Percentiles rank a stretch among this genome's conserved stretches.
Conservation (phyloP, 2,888 invertebrate genomes). For the Nasonia oneida region DNA sequence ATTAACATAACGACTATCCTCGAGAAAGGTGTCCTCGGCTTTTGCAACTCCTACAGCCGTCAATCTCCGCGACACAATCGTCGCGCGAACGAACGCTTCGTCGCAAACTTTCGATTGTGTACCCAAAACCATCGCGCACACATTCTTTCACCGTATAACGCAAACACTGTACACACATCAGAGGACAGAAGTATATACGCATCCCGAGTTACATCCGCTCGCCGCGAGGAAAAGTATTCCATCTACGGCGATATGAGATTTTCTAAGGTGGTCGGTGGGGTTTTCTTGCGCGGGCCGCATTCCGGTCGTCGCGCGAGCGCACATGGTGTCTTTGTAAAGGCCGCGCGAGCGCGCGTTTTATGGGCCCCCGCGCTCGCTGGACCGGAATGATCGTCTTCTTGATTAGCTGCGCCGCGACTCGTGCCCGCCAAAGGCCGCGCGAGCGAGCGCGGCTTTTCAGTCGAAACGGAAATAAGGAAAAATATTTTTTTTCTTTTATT, state of each 20-base stretch:
- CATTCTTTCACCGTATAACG: slow-evolving; percentile 11
- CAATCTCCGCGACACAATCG: neutral
- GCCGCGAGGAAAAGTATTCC: slow-evolving; percentile 34
- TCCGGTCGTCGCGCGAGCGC: slow-evolving; percentile 5
- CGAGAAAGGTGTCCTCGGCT: neutral
- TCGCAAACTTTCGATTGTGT: neutral
- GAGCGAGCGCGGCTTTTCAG: neutral
- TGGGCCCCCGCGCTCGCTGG: slow-evolving; percentile 32
- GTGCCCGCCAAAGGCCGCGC: neutral
- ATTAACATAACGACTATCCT: neutral
- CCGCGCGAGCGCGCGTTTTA: slow-evolving; percentile 5
- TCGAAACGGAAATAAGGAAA: slow-evolving; percentile 8
- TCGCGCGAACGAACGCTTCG: neutral
- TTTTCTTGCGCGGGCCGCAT: slow-evolving; percentile 30
- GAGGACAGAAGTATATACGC: neutral
- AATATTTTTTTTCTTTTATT: neutral
- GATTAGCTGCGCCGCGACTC: slow-evolving; percentile 13
- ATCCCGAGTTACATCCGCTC: neutral
- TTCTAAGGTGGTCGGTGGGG: slow-evolving; percentile 7
- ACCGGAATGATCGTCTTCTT: slow-evolving; percentile 46
- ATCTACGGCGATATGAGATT: slow-evolving; percentile 33
- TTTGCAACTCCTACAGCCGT: neutral
- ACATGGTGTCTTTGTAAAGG: neutral
- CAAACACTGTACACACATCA: neutral
- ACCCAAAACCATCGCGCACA: neutral